Conservation (phyloP, 2,888 invertebrate species). For the Idaea dimidiata region DNA sequence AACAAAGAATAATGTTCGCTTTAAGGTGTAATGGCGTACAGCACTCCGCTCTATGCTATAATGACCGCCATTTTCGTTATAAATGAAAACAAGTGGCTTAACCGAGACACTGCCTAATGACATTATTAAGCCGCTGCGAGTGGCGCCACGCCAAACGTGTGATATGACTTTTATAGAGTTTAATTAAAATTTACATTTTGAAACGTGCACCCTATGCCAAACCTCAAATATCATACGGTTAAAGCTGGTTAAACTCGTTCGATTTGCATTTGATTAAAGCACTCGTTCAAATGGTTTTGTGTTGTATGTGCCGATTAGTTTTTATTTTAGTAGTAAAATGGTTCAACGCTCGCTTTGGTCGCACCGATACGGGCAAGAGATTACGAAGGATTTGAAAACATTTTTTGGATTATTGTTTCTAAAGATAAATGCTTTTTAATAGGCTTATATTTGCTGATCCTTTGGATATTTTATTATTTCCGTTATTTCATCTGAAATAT, state of each 20-base stretch:
- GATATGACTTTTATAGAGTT: slow-evolving; percentile 22
- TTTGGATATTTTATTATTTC: too few relatives aligned
- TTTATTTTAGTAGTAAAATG: neutral
- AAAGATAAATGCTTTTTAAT: neutral
- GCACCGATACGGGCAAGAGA: neutral
- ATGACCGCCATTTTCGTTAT: slow-evolving; percentile 59
- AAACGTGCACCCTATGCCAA: slow-evolving; percentile 12
- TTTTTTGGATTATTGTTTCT: neutral
- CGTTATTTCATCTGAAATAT: too few relatives aligned
- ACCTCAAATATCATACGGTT: slow-evolving; percentile 14
- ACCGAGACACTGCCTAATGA: slow-evolving; percentile 57
- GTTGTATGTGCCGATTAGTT: slow-evolving; percentile 2
- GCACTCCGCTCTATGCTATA: slow-evolving; percentile 64
- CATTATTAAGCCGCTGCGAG: slow-evolving; percentile 32
- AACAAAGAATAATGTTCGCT: slow-evolving; percentile 59
- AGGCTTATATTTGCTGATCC: too few relatives aligned
- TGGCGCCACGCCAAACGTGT: slow-evolving; percentile 23
- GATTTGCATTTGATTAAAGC: slow-evolving; percentile 23
- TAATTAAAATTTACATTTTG: slow-evolving; percentile 26
- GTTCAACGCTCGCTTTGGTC: neutral
- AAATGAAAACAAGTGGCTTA: slow-evolving; percentile 68
- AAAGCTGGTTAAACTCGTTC: slow-evolving; percentile 18
- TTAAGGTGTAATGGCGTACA: slow-evolving; percentile 59
- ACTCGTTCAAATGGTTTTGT: slow-evolving; percentile 20
- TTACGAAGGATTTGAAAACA: neutral